Percentiles rank a stretch among this genome's conserved stretches.
Conservation (phyloP, 2,888 invertebrate genomes). For the Nemurella pictetii region DNA sequence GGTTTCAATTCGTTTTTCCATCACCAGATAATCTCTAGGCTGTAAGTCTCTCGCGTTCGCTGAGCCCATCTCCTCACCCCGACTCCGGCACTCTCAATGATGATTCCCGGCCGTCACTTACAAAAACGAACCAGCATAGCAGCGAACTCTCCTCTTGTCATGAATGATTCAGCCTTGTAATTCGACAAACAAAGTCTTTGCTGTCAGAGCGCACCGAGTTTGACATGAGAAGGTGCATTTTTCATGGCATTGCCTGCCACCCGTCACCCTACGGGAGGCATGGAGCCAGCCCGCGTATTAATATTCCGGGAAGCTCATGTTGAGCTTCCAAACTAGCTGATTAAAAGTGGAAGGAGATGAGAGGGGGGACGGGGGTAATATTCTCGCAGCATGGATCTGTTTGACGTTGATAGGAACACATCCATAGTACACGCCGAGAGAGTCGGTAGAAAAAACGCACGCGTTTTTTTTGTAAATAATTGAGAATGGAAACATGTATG, state of each 20-base stretch:
- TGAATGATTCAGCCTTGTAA: conserved; percentile 41
- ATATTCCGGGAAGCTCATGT: conserved; percentile 37
- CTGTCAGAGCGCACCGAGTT: conserved; percentile 37
- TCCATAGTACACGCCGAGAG: neutral
- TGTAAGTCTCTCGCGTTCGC: neutral
- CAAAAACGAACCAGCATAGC: conserved; percentile 3
- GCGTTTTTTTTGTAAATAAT: conserved; percentile 34
- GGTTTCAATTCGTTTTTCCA: neutral
- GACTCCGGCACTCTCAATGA: conserved; percentile 25
- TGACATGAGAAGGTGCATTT: conserved; percentile 37
- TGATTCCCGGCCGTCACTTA: conserved; percentile 32
- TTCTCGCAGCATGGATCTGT: conserved; percentile 15
- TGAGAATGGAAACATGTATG: conserved; percentile 13
- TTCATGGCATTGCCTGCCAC: conserved; percentile 33
- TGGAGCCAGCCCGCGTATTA: conserved; percentile 35
- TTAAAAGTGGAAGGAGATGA: conserved; percentile 12
- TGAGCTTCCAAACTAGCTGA: conserved; percentile 27
- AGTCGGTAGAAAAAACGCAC: conserved; percentile 7
- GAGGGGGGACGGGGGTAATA: conserved; percentile 16
- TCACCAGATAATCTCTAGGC: neutral
- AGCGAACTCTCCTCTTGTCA: conserved; percentile 11
- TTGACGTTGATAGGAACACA: conserved; percentile 35
- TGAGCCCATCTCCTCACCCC: neutral
- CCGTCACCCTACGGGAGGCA: conserved; percentile 35
- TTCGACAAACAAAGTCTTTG: conserved; percentile 43